These are phyloP conservation scores for Hoplostethus mediterraneus DNA, from an alignment of 2,797 vertebrate genomes.

Conservation along the genomic window DNA sequence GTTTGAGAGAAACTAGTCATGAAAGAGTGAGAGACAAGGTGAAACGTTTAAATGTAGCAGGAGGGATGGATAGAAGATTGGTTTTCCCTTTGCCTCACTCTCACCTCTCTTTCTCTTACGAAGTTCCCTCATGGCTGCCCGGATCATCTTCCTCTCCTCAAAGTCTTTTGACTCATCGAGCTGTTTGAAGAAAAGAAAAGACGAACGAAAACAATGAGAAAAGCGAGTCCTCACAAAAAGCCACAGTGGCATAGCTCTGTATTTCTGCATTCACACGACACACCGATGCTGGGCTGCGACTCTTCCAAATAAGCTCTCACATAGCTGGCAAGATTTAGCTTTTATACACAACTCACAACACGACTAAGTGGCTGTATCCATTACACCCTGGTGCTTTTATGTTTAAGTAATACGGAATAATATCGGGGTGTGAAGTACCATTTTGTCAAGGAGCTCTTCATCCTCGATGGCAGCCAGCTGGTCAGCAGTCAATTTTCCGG, in stretches of 20 bases:
- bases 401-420: constrained; percentile 35
- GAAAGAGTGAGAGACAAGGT: background rate
- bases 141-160: constrained; percentile 94
- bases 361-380: constrained; percentile 15
- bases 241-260: constrained; percentile 14
- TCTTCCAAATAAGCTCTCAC: constrained; percentile 11
- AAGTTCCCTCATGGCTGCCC: constrained; percentile 95
- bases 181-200: constrained; percentile 73
- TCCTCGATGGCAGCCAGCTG: constrained; percentile 93
- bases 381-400: constrained; percentile 29
- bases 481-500: constrained; percentile 83
- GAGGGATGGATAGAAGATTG: background rate
- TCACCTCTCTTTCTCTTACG: constrained; percentile 97
- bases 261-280: constrained; percentile 23
- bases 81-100: background rate
- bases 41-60: background rate
- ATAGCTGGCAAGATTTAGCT: background rate
- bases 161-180: constrained; percentile 93
- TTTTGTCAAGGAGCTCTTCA: constrained; percentile 94
- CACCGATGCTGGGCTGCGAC: background rate
- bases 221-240: constrained; percentile 29
- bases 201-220: constrained; percentile 41
- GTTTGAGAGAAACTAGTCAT: constrained; percentile 7
- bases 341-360: constrained; percentile 16
- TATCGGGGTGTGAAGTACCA: constrained; percentile 85